Percentiles rank a stretch among this genome's conserved stretches.
These are phyloP conservation scores for Spinibarbus caldwelli DNA, from an alignment of 2,797 vertebrate species.

Conservation along the genomic window DNA sequence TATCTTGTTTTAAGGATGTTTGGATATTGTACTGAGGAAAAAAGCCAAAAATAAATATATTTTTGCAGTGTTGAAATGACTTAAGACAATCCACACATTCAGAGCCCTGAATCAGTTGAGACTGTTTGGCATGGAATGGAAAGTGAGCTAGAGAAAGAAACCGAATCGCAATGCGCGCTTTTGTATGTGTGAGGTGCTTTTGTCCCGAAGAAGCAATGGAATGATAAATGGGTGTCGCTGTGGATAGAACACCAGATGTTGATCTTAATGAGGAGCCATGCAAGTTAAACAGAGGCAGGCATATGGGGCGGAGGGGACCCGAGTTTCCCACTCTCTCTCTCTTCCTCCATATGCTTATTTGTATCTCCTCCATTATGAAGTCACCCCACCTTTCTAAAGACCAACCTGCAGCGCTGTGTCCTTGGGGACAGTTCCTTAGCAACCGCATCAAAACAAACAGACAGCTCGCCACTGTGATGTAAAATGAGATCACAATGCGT, in stretches of 20 bases:
- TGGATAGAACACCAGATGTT: slow-evolving; percentile 54
- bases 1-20: not conserved
- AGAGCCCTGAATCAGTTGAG: not conserved
- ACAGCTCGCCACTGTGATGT: slow-evolving; percentile 59
- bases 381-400: slow-evolving; percentile 64
- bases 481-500: slow-evolving; percentile 58
- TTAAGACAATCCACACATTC: not conserved
- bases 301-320: slow-evolving; percentile 21
- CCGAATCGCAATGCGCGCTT: not conserved
- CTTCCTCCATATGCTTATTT: slow-evolving; percentile 71
- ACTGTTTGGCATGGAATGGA: not conserved
- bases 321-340: slow-evolving; percentile 35
- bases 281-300: slow-evolving; percentile 57
- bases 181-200: not conserved
- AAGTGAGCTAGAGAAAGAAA: not conserved
- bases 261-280: slow-evolving; percentile 60
- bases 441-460: slow-evolving; percentile 73
- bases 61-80: not conserved
- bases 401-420: slow-evolving; percentile 62
- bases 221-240: slow-evolving; percentile 20
- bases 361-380: slow-evolving; percentile 68
- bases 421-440: slow-evolving; percentile 76
- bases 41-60: not conserved
- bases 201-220: slow-evolving; percentile 21
- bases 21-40: not conserved